These are phyloP conservation scores for Polypterus senegalus DNA, from an alignment of 2,113 vertebrate genomes.

Conservation along the genomic window DNA sequence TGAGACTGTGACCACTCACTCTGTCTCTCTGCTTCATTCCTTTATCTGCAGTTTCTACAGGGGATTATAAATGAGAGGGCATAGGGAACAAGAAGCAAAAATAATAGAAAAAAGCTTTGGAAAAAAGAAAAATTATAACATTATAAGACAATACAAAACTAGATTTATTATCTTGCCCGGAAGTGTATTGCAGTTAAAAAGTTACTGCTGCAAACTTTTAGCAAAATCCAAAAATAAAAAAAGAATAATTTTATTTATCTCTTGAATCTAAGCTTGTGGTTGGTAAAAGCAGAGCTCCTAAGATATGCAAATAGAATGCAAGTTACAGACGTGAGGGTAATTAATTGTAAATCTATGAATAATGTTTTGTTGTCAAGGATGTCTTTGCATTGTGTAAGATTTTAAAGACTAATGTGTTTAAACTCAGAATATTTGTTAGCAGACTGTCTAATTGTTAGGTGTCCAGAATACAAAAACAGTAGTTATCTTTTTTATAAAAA, in stretches of 20 bases:
- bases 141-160: constrained; percentile 37
- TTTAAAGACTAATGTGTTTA: constrained; percentile 82
- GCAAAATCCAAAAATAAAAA: constrained; percentile 20
- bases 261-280: constrained; percentile 59
- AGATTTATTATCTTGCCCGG: constrained; percentile 55
- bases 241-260: constrained; percentile 17
- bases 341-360: constrained; percentile 98
- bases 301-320: constrained; percentile 96
- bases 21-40: constrained; percentile 63
- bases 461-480: constrained; percentile 63
- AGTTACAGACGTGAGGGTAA: constrained; percentile 90
- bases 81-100: constrained; percentile 67
- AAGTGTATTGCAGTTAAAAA: constrained; percentile 48
- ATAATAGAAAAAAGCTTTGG: constrained; percentile 69
- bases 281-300: constrained; percentile 73
- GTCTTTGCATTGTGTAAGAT: constrained; percentile 86
- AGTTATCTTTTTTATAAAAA: constrained; percentile 39
- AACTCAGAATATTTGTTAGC: constrained; percentile 78
- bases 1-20: constrained; percentile 77
- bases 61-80: constrained; percentile 86
- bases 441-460: constrained; percentile 73
- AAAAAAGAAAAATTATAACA: constrained; percentile 59
- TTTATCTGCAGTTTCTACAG: constrained; percentile 70
- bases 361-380: constrained; percentile 94
- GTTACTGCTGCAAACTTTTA: constrained; percentile 54